Evolutionary conservation across 2,113 vertebrate genomes (phyloP).

Genomic region (Cryptotis parvus): DNA sequence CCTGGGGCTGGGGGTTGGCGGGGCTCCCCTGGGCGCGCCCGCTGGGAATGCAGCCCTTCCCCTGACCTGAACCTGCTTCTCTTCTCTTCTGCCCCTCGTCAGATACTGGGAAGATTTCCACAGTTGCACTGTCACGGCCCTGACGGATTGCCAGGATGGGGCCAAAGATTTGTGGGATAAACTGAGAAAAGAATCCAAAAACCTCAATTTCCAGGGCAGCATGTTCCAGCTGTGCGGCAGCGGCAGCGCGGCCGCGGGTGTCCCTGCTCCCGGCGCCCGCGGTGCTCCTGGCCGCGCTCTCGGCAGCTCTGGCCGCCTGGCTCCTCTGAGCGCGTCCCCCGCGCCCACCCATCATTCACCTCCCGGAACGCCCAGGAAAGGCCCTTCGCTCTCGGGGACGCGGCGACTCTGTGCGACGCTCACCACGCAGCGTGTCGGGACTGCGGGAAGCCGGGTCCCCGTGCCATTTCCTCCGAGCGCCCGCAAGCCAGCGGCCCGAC

Average conservation of each 20-base stretch:
- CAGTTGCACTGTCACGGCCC: slow-evolving; percentile 95
- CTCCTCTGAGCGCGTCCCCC: slow-evolving; percentile 90
- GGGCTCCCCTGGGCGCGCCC: too few species aligned
- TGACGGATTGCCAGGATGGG: slow-evolving; percentile 98
- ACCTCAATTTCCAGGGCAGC: slow-evolving; percentile 97
- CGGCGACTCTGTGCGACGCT: too few species aligned
- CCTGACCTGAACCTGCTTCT: neutral
- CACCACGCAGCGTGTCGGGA: too few species aligned
- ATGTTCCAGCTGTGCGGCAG: slow-evolving; percentile 97
- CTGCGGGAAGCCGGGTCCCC: too few species aligned
- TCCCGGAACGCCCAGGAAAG: too few species aligned
- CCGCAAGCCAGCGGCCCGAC: too few species aligned
- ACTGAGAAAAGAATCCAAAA: slow-evolving; percentile 97
- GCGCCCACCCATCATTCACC: slow-evolving; percentile 72
- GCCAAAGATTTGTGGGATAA: slow-evolving; percentile 98
- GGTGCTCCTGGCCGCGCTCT: slow-evolving; percentile 90
- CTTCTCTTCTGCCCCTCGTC: slow-evolving; percentile 62
- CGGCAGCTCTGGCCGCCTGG: slow-evolving; percentile 92
- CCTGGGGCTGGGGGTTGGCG: too few species aligned
- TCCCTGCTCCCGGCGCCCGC: slow-evolving; percentile 85
- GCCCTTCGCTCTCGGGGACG: too few species aligned
- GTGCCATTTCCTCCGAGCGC: slow-evolving; percentile 89
- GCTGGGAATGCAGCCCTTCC: neutral
- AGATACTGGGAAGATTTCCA: slow-evolving; percentile 99
- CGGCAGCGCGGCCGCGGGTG: slow-evolving; percentile 89